phyloP scores from a whole-genome alignment of 2,888 invertebrate species.

The Temnothorax unifasciatus region DNA sequence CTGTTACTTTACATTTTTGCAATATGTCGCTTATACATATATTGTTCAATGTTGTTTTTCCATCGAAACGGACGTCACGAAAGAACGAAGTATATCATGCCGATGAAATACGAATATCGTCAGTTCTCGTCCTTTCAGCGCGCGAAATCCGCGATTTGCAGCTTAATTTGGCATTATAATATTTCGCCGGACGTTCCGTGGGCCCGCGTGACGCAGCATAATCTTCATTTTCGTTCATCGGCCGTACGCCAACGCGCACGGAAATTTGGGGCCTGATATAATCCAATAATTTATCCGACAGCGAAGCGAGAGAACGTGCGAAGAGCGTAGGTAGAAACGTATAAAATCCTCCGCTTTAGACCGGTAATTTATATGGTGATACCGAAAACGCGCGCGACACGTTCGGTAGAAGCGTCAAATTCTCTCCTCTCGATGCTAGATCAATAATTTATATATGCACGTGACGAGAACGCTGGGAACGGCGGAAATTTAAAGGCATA shows the following conservation, averaged over 20 bases:
- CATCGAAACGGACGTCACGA: background rate
- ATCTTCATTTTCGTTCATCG: constrained; percentile 41
- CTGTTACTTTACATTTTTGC: background rate
- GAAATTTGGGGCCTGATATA: constrained; percentile 38
- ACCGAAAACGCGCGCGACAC: background rate
- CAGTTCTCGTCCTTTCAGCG: background rate
- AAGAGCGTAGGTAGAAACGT: constrained; percentile 34
- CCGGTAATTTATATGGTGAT: constrained; percentile 36
- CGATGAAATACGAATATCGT: constrained; percentile 38
- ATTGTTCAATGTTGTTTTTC: background rate
- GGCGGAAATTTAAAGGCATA: background rate
- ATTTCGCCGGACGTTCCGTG: constrained; percentile 2
- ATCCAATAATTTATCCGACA: constrained; percentile 55
- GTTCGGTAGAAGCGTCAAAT: constrained; percentile 16
- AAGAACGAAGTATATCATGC: background rate
- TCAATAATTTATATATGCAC: constrained; percentile 17
- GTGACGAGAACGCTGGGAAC: background rate
- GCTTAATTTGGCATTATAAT: constrained; percentile 46
- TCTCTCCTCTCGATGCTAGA: constrained; percentile 27
- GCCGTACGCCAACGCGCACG: constrained; percentile 6
- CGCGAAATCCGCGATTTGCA: constrained; percentile 25
- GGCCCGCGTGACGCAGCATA: constrained; percentile 24
- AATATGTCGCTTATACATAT: background rate
- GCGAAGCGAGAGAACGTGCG: constrained; percentile 47
- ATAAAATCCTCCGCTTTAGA: constrained; percentile 24